Evolutionary conservation across 2,113 vertebrate species (phyloP).

Genomic region (Phyllopteryx taeniolatus): DNA sequence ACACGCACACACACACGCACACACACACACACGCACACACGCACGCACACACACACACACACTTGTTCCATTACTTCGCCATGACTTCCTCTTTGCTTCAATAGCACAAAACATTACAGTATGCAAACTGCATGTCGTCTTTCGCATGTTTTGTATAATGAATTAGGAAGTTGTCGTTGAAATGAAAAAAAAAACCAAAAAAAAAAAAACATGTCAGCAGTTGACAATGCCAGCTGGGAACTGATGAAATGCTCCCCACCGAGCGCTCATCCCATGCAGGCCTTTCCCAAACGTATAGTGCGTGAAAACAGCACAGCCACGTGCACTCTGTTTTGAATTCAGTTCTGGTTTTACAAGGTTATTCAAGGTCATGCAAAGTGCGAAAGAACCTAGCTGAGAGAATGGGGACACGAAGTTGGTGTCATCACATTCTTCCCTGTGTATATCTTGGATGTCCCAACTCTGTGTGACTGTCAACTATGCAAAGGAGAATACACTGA

Average conservation of each 20-base stretch:
- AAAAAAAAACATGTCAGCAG: not conserved
- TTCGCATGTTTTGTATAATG: constrained; percentile 31
- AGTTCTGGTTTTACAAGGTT: not conserved
- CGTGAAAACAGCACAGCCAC: not conserved
- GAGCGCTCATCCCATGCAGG: not conserved
- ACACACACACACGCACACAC: not conserved
- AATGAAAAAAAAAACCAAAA: constrained; percentile 7
- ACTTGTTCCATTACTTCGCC: constrained; percentile 5
- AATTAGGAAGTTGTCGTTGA: constrained; percentile 36
- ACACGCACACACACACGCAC: not conserved
- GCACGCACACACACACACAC: not conserved
- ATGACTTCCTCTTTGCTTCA: constrained; percentile 30
- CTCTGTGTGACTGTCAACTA: constrained; percentile 52
- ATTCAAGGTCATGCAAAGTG: not conserved
- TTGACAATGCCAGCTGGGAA: not conserved
- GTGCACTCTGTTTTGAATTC: not conserved
- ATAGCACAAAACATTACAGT: constrained; percentile 24
- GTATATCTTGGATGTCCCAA: constrained; percentile 34
- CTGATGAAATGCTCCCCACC: constrained; percentile 19
- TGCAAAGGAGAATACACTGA: constrained; percentile 41
- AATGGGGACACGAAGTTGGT: not conserved
- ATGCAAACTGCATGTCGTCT: constrained; percentile 32
- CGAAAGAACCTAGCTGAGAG: not conserved
- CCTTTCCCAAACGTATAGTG: constrained; percentile 14
- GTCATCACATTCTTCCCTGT: constrained; percentile 22